Percentiles rank a stretch among this genome's conserved stretches.
These are phyloP conservation scores for Hemiscyllium ocellatum DNA, from an alignment of 2,113 vertebrate species.

Conservation along the genomic window DNA sequence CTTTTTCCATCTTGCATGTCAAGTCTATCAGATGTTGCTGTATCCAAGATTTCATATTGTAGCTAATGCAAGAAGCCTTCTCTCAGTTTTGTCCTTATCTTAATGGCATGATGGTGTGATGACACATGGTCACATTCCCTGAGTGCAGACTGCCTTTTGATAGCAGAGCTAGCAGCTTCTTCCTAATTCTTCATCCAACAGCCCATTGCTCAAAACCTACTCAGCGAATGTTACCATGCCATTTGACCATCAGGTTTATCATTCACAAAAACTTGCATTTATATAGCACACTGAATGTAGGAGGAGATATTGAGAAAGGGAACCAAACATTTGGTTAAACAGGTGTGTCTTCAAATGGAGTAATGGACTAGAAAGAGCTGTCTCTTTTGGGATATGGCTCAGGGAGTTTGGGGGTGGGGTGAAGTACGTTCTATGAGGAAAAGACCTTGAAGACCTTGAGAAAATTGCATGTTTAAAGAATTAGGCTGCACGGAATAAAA, in stretches of 20 bases:
- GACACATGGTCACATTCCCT: neutral
- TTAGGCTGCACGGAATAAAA: neutral
- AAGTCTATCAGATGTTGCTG: neutral
- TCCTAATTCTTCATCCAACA: neutral
- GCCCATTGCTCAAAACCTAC: neutral
- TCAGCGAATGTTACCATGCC: neutral
- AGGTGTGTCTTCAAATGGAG: too few relatives aligned
- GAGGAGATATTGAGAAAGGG: neutral
- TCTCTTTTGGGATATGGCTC: too few relatives aligned
- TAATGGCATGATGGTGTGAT: neutral
- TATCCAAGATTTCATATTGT: neutral
- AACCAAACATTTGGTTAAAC: neutral
- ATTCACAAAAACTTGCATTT: neutral
- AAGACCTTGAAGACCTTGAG: slow-evolving; percentile 32
- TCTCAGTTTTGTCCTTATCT: neutral
- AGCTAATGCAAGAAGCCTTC: neutral
- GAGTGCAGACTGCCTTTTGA: neutral
- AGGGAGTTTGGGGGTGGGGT: neutral
- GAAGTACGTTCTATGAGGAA: neutral
- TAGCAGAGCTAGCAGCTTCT: neutral
- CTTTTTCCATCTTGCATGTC: neutral
- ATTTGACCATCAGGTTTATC: neutral
- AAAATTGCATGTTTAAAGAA: neutral
- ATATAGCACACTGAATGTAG: neutral
- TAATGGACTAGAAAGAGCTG: too few relatives aligned